phyloP scores from a whole-genome alignment of 2,113 vertebrate genomes.

The Lophura nycthemera region DNA sequence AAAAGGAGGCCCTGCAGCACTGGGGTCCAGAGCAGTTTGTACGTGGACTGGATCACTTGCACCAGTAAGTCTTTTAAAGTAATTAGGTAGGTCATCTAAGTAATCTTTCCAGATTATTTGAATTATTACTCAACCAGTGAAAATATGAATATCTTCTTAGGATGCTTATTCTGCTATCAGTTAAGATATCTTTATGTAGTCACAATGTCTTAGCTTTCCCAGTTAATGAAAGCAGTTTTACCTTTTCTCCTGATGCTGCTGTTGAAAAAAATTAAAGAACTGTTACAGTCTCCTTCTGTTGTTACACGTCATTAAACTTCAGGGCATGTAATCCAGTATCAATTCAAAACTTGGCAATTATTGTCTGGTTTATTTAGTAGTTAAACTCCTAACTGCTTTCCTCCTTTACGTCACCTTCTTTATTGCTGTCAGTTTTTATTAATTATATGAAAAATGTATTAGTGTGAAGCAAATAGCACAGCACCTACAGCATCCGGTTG shows the following conservation, averaged over 20 bases:
- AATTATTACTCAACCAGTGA: not conserved
- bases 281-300: not conserved
- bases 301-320: not conserved
- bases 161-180: not conserved
- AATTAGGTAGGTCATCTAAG: not conserved
- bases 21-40: not conserved
- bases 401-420: not conserved
- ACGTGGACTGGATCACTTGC: not conserved
- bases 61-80: not conserved
- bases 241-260: not conserved
- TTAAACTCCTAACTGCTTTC: not conserved
- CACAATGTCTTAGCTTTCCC: not conserved
- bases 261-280: not conserved
- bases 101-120: not conserved
- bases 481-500: not conserved
- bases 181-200: not conserved
- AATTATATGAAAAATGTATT: not conserved
- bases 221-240: not conserved
- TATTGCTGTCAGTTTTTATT: not conserved
- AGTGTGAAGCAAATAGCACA: not conserved
- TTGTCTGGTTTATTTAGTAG: conserved; percentile 5
- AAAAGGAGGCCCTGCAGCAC: not conserved
- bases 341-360: not conserved
- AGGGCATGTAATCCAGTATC: not conserved
- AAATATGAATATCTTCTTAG: not conserved